Percentiles rank a stretch among this genome's conserved stretches.
phyloP scores from a whole-genome alignment of 2,797 vertebrate genomes.

The Pempheris klunzingeri region DNA sequence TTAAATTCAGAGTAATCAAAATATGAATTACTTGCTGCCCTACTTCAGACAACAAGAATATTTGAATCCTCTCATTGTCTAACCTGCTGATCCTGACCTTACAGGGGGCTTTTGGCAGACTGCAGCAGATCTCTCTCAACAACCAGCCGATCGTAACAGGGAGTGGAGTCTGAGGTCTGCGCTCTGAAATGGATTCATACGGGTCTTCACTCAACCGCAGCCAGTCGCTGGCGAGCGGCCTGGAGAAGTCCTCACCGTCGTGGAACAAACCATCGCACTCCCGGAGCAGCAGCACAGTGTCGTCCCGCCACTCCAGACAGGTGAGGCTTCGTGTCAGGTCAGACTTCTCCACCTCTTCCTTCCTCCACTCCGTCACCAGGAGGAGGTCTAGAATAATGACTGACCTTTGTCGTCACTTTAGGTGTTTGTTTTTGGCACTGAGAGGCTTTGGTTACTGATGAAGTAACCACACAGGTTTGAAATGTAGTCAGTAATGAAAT shows the following conservation, averaged over 20 bases:
- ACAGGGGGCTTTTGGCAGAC: slow-evolving; percentile 46
- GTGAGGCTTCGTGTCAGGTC: slow-evolving; percentile 60
- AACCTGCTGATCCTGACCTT: slow-evolving; percentile 32
- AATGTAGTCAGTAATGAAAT: no score
- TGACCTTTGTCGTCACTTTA: background rate
- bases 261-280: slow-evolving; percentile 86
- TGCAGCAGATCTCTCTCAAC: slow-evolving; percentile 19
- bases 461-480: no score
- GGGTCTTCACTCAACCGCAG: slow-evolving; percentile 73
- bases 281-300: slow-evolving; percentile 90
- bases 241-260: slow-evolving; percentile 84
- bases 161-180: slow-evolving; percentile 31
- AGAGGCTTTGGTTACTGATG: no score
- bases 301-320: slow-evolving; percentile 90
- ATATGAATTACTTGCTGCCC: background rate
- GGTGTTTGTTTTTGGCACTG: no score
- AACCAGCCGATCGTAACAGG: slow-evolving; percentile 15
- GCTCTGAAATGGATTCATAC: slow-evolving; percentile 75
- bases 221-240: slow-evolving; percentile 85
- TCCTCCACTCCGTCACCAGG: background rate
- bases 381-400: background rate
- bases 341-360: background rate
- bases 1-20: no score
- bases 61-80: background rate
- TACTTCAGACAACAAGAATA: no score